Base-by-base conservation (phyloP, 2,113 vertebrate genomes). In the Siphamia tubifer region DNA sequence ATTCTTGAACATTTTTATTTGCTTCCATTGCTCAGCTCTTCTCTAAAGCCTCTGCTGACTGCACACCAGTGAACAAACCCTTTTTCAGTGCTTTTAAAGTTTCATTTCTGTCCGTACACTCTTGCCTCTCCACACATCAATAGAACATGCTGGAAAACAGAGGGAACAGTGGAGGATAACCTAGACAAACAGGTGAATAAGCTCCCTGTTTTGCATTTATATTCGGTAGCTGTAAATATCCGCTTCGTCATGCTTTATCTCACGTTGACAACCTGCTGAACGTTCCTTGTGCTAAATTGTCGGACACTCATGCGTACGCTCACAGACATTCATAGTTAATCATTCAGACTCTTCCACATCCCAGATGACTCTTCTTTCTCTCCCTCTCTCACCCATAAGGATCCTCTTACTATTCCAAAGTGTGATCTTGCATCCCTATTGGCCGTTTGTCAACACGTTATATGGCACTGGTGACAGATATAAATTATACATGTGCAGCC, bases 401-500 rank as follows among this genome's bases (percentile, higher is more conserved):
- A 52, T 84, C 81, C 42, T 43, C 43, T 65, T 68, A 67, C 69
- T 49, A 17, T 39, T 54, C 35, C 65, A 76, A 42, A 35, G 68
- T 64, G 64, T 62, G 30, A n/a, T 20, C n/a, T 35, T 25, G 16
- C 25, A 47, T 58, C 8, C 9, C 58, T 36, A 20, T 24, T 82
- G 67, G 68, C 70, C 62, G 16, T 38, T 30, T 25, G n/a, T 28
- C 74, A 52, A 57, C 54, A 76, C 38, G 45, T 66, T 68, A 40
- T 49, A 44, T 74, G 68, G 53, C 74, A 62, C 44, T 48, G 69
- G 23, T 60, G 79, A 85, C 74, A 58, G 6, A 52, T 78, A 82
- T 91, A 44, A 89, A 91, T 89, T 76, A 90, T 77, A 62, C 35
- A 88, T 86, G 72, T 68, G 49, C 24, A 39, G 65, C 57, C 51